Evolutionary conservation across 2,113 vertebrate genomes (phyloP).

Genomic region (Australoheros scitulus): DNA sequence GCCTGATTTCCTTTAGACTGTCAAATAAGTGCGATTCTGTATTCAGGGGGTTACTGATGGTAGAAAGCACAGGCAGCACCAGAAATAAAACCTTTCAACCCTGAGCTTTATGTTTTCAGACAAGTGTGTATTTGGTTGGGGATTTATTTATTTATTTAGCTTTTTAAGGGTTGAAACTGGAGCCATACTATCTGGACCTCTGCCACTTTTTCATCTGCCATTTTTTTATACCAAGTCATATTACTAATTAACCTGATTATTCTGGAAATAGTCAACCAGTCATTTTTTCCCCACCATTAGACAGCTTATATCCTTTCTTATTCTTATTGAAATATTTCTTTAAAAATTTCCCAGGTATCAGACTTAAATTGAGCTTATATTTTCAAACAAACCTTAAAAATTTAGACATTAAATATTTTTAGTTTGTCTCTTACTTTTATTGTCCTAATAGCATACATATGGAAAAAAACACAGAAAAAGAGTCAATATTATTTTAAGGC

Average conservation of each 20-base stretch:
- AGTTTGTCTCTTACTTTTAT: neutral
- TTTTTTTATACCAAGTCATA: neutral
- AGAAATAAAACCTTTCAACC: slow-evolving; percentile 13
- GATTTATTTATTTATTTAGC: slow-evolving; percentile 6
- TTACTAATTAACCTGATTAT: neutral
- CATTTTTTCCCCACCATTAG: neutral
- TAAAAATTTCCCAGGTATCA: neutral
- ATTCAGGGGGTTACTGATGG: slow-evolving; percentile 24
- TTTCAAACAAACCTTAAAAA: no score
- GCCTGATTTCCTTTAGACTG: slow-evolving; percentile 51
- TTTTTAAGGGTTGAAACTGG: slow-evolving; percentile 34
- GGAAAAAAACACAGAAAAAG: no score
- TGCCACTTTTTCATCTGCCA: neutral
- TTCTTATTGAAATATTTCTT: neutral
- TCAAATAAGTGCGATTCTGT: slow-evolving; percentile 55
- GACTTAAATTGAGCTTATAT: neutral
- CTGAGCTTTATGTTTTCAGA: slow-evolving; percentile 10
- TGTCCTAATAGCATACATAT: neutral
- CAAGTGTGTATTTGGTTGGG: neutral
- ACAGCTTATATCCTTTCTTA: neutral
- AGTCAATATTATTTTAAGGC: no score
- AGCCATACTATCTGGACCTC: neutral
- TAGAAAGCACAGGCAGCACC: slow-evolving; percentile 8
- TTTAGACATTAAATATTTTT: neutral
- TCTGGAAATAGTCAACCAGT: neutral